Percentiles rank a stretch among this genome's conserved stretches.
phyloP scores from a whole-genome alignment of 92 coral and sea anemone species.

The Pocillopora grandis region DNA sequence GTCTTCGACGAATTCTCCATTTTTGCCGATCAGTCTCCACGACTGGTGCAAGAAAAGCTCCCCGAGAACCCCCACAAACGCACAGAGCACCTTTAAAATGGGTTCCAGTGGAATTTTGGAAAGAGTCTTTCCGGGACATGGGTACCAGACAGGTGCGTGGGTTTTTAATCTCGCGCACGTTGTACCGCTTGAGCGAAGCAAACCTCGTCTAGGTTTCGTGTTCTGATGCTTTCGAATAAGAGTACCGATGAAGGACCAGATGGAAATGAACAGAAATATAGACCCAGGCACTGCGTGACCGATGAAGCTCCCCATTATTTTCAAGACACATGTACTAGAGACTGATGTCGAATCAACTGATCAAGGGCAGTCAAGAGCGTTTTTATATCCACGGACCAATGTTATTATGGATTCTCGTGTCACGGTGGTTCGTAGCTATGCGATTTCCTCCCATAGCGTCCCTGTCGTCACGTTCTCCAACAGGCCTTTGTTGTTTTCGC shows the following conservation, averaged over 20 bases:
- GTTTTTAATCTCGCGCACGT: constrained; percentile 7
- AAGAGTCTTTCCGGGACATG: constrained; percentile 36
- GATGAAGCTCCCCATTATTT: constrained; percentile 74
- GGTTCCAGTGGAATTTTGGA: constrained; percentile 77
- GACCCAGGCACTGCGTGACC: constrained; percentile 88
- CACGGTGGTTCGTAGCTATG: too few species aligned
- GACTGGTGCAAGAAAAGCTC: constrained; percentile 62
- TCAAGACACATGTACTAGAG: not conserved
- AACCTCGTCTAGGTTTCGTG: not conserved
- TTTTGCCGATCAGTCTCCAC: constrained; percentile 57
- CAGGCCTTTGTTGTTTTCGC: too few species aligned
- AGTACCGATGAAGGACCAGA: constrained; percentile 79
- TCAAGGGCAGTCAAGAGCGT: not conserved
- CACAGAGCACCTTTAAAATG: constrained; percentile 53
- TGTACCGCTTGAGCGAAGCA: constrained; percentile 8
- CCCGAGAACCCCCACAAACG: constrained; percentile 50
- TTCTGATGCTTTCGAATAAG: constrained; percentile 26
- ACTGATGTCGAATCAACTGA: too few species aligned
- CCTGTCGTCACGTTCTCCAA: too few species aligned
- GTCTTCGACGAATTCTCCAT: constrained; percentile 50
- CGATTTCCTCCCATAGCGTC: too few species aligned
- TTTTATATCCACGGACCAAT: not conserved
- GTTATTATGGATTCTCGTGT: not conserved
- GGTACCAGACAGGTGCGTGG: constrained; percentile 35
- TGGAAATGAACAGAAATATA: constrained; percentile 51